Evolutionary conservation across 1,140 invertebrate genomes (phyloP), one percentile per base, ranked within the genome.

Genomic region (Aphis gossypii): DNA sequence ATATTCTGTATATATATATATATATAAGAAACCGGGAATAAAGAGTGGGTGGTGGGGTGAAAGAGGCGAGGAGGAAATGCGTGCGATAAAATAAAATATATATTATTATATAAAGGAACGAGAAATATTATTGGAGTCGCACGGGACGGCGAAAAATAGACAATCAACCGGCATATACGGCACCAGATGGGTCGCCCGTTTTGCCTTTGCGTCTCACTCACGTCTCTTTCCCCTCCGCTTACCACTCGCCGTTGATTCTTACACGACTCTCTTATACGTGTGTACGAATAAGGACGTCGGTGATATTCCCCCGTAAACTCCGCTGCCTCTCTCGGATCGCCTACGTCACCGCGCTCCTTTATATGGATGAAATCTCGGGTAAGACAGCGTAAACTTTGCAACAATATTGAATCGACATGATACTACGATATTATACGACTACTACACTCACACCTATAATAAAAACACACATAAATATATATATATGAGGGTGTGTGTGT

Each of bases 151-250:
- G 91, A 84, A 83, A 92, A 92, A 92, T 92, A 92, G 91, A 84
- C 91, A 92, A 92, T 92, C 82, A 86, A 86, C 68, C 82, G 48
- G 82, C 35, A n/a, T 41, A 56, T 35, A 23, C 41, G 68, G 92
- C 82, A 38, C 92, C 92, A 93, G 92, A 93, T 93, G 92, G 82
- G 92, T 93, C 92, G 91, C 38, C 68, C 48, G 87, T 54, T 82
- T 92, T 83, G 90, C 44, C 44, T 44, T 82, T 9, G 25, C 44
- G 76, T 92, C 91, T 84, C 44, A 30, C 76, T 84, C 90, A 46
- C 56, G 89, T 60, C 89, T 56, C 21, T 54, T 54, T 38, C 1
- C n/a, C 5, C 14, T 4, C 30, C n/a, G 0, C 48, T 6, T 20
- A 7, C 20, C 87, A 25, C 46, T 3, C 46, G 6, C 30, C 86